These are phyloP conservation scores for Heliconius charithonia DNA, from an alignment of 2,888 invertebrate species.

Conservation along the genomic window DNA sequence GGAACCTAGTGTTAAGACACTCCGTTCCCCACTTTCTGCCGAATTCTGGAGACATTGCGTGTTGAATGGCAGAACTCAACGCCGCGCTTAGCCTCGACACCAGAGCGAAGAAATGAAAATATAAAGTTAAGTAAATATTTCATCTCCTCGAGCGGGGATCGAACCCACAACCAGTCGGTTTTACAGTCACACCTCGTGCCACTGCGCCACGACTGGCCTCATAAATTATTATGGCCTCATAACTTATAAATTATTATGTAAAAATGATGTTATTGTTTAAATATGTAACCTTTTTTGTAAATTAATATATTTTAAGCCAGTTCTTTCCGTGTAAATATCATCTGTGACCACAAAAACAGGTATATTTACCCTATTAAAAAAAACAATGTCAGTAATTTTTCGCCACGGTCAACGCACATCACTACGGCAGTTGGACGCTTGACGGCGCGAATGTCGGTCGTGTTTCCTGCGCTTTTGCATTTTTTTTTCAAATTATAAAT, in stretches of 20 bases:
- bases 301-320: slow-evolving; percentile 4
- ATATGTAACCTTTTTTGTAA: slow-evolving; percentile 12
- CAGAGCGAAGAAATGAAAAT: no score
- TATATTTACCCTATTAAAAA: slow-evolving; percentile 25
- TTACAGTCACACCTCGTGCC: no score
- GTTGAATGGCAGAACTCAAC: no score
- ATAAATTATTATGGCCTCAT: no score
- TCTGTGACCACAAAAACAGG: slow-evolving; percentile 16
- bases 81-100: no score
- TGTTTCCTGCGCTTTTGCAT: slow-evolving; percentile 53
- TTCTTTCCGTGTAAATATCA: slow-evolving; percentile 6
- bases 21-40: no score
- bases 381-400: slow-evolving; percentile 21
- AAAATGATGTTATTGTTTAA: slow-evolving; percentile 4
- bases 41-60: no score
- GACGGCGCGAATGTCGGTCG: slow-evolving; percentile 63
- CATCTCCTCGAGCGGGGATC: no score
- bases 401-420: slow-evolving; percentile 57
- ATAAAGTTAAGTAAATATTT: no score
- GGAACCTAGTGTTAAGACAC: no score
- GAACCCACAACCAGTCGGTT: no score
- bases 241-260: neutral
- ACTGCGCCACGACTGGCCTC: no score
- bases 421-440: slow-evolving; percentile 67
- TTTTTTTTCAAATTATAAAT: neutral